Evolutionary conservation across 1,140 invertebrate species (phyloP).

Genomic region (Samia ricini): DNA sequence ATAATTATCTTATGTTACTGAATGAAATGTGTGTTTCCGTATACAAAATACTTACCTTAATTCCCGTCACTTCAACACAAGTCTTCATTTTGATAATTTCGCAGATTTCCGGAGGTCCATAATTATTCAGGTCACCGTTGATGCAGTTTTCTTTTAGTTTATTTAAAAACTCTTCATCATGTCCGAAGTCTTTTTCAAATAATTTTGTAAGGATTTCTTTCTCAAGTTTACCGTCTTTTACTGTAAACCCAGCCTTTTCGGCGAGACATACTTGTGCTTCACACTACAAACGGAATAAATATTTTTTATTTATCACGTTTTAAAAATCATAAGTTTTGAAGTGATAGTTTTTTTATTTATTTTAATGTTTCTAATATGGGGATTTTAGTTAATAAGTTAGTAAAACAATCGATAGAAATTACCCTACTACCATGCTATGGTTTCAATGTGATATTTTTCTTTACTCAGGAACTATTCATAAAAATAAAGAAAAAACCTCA

Average conservation of each 20-base stretch:
- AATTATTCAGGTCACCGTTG: constrained; percentile 11
- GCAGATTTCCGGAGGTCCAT: constrained; percentile 15
- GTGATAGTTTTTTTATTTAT: no score
- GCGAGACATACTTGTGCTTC: constrained; percentile 17
- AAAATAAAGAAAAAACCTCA: no score
- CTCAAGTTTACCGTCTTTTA: constrained; percentile 13
- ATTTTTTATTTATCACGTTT: neutral
- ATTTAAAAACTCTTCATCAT: neutral
- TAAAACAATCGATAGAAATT: no score
- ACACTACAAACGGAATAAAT: constrained; percentile 15
- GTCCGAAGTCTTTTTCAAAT: constrained; percentile 3
- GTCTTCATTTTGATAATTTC: constrained; percentile 10
- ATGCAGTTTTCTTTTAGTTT: constrained; percentile 16
- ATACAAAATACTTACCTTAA: neutral
- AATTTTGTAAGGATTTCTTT: constrained; percentile 3
- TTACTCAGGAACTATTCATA: no score
- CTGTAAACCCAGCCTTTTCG: constrained; percentile 12
- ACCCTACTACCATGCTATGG: no score
- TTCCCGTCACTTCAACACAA: constrained; percentile 2
- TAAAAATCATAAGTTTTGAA: neutral
- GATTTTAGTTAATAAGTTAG: no score
- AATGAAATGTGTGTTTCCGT: no score
- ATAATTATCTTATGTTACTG: no score
- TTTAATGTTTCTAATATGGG: no score
- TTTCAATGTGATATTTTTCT: no score